phyloP scores from a whole-genome alignment of 2,797 vertebrate species.

The Leptoclinus maculatus region DNA sequence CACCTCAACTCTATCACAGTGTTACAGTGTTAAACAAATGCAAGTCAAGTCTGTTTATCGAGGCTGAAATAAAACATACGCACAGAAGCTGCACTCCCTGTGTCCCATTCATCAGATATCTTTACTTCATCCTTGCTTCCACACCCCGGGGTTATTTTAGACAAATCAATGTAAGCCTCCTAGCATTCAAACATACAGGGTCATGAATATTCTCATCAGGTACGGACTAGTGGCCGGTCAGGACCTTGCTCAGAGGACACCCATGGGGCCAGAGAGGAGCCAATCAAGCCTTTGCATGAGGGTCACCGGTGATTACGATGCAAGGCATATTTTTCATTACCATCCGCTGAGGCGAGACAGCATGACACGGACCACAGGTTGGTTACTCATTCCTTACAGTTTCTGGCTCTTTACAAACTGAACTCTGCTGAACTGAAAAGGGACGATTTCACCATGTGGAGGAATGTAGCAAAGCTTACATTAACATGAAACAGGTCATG shows the following conservation, averaged over 20 bases:
- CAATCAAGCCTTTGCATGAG: slow-evolving; percentile 64
- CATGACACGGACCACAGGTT: slow-evolving; percentile 64
- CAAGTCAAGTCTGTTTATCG: slow-evolving; percentile 16
- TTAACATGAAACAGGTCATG: slow-evolving; percentile 1
- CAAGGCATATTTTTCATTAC: slow-evolving; percentile 72
- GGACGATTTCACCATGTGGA: slow-evolving; percentile 3
- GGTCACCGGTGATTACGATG: slow-evolving; percentile 77
- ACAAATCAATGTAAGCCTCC: slow-evolving; percentile 62
- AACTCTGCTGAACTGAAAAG: slow-evolving; percentile 42
- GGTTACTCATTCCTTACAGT: slow-evolving; percentile 40
- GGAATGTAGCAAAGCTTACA: slow-evolving; percentile 1
- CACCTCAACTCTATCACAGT: not conserved
- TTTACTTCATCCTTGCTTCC: slow-evolving; percentile 7
- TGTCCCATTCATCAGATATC: slow-evolving; percentile 21
- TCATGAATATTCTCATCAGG: slow-evolving; percentile 80
- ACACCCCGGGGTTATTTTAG: slow-evolving; percentile 47
- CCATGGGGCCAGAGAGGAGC: slow-evolving; percentile 65
- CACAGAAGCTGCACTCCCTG: not conserved
- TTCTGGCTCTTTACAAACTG: slow-evolving; percentile 31
- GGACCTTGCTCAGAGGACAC: slow-evolving; percentile 74
- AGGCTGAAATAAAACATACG: slow-evolving; percentile 14
- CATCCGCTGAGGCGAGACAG: slow-evolving; percentile 65
- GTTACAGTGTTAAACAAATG: slow-evolving; percentile 10
- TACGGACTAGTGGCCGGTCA: slow-evolving; percentile 56
- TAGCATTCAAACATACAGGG: slow-evolving; percentile 51